Base-by-base conservation (phyloP, 2,888 invertebrate species). In the Lepidocyrtinus sp. region DNA sequence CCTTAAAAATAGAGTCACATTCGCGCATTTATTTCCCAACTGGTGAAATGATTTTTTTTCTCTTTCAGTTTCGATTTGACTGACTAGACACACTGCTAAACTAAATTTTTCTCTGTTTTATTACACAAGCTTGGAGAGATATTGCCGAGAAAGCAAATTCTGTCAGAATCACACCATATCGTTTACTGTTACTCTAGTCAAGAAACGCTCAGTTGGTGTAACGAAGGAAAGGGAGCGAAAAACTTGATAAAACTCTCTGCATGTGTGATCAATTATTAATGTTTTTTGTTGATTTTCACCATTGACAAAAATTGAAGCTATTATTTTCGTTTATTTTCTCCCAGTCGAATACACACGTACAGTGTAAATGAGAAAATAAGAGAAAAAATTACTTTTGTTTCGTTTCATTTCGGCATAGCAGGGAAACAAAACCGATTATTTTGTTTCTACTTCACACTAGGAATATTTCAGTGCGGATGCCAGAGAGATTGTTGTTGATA, bases 201-300 rank as follows among this genome's bases (percentile, higher is more conserved):
- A 36, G 12, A 36, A 36, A 36, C 5, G 36, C 36, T 36, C 12
- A 12, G 36, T 5, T 36, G 36, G 5, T 36, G 36, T 36, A 36
- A 36, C 5, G 36, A 36, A 46, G 72, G 64, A 73, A 73, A 64
- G 73, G 50, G 73, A 73, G 73, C 73, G 73, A 64, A 73, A 73
- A 73, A 22, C 1, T 46, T 67, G 67, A 67, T 67, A 67, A 67
- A 67, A 67, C n/a, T n/a, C 21, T 36, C 59, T 26, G 21, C 27
- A 19, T 59, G 12, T 24, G 55, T 70, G 50, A 72, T 72, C 63
- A 72, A 72, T 72, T 72, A 46, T 36, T 36, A 36, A 36, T 36
- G 36, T n/a, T 36, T 36, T 36, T 36, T 36, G 36, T 25, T 63
- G 24, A 17, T 12, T 36, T 36, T 36, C 12, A 5, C 36, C 36